Percentiles rank a stretch among this genome's conserved stretches.
Evolutionary conservation across 2,113 vertebrate genomes (phyloP).

Genomic region (Channa maculata): DNA sequence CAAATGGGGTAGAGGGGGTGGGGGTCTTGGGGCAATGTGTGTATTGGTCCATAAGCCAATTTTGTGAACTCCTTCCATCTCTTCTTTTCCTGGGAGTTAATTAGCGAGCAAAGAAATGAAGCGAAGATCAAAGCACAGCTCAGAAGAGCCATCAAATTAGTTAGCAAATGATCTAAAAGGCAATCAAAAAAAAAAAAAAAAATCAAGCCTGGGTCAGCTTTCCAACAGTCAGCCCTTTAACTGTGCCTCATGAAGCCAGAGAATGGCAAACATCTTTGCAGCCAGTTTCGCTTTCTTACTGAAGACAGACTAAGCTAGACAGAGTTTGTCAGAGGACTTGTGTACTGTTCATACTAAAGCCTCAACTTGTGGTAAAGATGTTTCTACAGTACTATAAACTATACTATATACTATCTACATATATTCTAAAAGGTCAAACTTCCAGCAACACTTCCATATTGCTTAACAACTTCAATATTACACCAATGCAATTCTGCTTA

Average conservation of each 20-base stretch:
- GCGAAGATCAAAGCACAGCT: constrained; percentile 40
- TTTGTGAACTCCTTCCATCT: constrained; percentile 30
- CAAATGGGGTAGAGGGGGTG: constrained; percentile 1
- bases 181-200: constrained; percentile 26
- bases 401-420: too few relatives aligned
- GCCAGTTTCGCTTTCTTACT: constrained; percentile 18
- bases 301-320: constrained; percentile 28
- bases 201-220: constrained; percentile 29
- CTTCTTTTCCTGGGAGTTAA: constrained; percentile 28
- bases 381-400: too few relatives aligned
- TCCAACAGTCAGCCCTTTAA: constrained; percentile 33
- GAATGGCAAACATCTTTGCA: constrained; percentile 46
- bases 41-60: constrained; percentile 5
- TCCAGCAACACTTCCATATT: too few relatives aligned
- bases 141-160: constrained; percentile 47
- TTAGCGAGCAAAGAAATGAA: constrained; percentile 31
- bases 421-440: too few relatives aligned
- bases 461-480: too few relatives aligned
- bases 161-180: constrained; percentile 27
- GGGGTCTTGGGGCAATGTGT: not conserved
- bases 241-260: not conserved
- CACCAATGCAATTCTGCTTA: too few relatives aligned
- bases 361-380: too few relatives aligned
- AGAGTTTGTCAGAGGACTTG: not conserved
- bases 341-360: too few relatives aligned